Conservation (phyloP, 2,797 vertebrate species). For the Onychomys leucogaster region DNA sequence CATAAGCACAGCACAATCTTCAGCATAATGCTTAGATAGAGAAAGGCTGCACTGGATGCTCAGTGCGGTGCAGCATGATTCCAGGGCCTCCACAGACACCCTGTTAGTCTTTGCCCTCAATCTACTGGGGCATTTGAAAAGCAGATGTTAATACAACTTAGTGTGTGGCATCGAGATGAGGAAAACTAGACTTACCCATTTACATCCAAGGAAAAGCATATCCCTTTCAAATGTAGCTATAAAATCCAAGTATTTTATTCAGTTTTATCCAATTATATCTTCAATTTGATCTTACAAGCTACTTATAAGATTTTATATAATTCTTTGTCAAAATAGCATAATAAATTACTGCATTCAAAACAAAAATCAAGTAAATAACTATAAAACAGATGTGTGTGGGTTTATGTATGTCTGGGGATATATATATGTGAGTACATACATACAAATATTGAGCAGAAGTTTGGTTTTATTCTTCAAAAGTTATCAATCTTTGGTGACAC, state of each 20-base stretch:
- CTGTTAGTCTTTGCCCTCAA: background rate
- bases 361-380: conserved; percentile 36
- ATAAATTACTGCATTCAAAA: conserved; percentile 34
- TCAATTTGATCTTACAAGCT: conserved; percentile 54
- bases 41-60: background rate
- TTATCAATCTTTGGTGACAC: background rate
- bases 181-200: conserved; percentile 18
- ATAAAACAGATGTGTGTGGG: background rate
- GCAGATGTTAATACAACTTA: conserved; percentile 30
- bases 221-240: conserved; percentile 42
- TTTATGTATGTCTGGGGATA: background rate
- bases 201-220: background rate
- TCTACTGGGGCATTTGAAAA: background rate
- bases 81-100: background rate
- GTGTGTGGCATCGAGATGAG: background rate
- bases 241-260: conserved; percentile 6
- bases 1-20: background rate
- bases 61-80: background rate
- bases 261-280: conserved; percentile 42
- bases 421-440: background rate
- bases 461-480: background rate
- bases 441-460: background rate
- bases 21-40: background rate
- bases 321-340: background rate
- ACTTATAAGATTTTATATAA: background rate